A percentile compares a stretch with the other conserved stretches of the same genome.
phyloP scores from a whole-genome alignment of 2,888 invertebrate genomes.

The Corbicula japonica region DNA sequence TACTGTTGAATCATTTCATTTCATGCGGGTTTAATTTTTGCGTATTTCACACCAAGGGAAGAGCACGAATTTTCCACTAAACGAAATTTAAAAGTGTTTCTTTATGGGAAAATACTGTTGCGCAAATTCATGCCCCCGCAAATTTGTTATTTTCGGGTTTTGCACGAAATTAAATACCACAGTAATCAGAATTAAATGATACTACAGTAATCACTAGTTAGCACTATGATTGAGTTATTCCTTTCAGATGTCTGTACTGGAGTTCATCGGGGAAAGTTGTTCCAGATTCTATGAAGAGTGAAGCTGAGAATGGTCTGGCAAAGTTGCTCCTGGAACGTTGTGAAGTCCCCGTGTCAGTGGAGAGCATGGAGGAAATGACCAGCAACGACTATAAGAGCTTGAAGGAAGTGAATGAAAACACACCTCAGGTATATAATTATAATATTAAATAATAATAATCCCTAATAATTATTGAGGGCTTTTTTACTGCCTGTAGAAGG shows the following conservation, averaged over 20 bases:
- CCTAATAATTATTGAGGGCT: neutral
- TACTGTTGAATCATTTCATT: neutral
- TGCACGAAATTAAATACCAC: too few species aligned
- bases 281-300: conserved; percentile 50
- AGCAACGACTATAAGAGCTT: conserved; percentile 6
- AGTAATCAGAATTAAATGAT: too few species aligned
- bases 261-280: conserved; percentile 44
- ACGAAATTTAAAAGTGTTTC: too few species aligned
- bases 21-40: too few species aligned
- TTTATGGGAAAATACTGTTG: too few species aligned
- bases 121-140: too few species aligned
- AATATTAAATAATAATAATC: neutral
- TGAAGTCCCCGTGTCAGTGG: conserved; percentile 22
- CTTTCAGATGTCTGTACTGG: conserved; percentile 71
- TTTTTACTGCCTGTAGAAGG: too few species aligned
- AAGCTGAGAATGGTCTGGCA: conserved; percentile 67
- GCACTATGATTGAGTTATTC: neutral
- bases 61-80: too few species aligned
- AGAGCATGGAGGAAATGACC: conserved; percentile 12
- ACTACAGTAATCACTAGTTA: too few species aligned
- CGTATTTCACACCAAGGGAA: too few species aligned
- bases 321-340: conserved; percentile 66
- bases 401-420: conserved; percentile 66
- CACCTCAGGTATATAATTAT: conserved; percentile 59
- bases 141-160: too few species aligned